Evolutionary conservation across 2,797 vertebrate genomes (phyloP).

Genomic region (Onychomys arenicola): DNA sequence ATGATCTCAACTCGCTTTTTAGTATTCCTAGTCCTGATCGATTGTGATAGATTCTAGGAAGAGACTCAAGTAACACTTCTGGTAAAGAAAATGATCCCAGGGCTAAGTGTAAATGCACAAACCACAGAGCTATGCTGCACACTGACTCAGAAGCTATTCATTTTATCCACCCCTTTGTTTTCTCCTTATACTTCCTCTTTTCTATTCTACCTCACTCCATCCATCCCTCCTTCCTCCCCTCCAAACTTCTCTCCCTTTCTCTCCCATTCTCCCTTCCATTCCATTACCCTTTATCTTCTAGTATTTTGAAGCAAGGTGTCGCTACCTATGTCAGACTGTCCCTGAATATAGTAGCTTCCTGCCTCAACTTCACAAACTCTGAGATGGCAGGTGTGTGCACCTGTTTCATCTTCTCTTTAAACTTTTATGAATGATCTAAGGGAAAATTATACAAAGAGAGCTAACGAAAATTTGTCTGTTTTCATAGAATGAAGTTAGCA

Average conservation of each 20-base stretch:
- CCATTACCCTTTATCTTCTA: not conserved
- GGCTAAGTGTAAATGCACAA: not conserved
- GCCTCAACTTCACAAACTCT: no score
- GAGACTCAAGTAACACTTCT: not conserved
- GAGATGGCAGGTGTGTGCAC: not conserved
- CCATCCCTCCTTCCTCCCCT: no score
- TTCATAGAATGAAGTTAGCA: not conserved
- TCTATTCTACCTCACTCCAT: no score
- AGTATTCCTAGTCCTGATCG: conserved; percentile 39
- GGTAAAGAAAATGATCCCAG: conserved; percentile 38
- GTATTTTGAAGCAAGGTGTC: not conserved
- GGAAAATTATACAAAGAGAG: not conserved
- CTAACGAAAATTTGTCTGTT: not conserved
- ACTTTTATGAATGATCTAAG: not conserved
- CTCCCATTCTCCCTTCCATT: not conserved
- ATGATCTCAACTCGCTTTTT: conserved; percentile 47
- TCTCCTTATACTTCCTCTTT: not conserved
- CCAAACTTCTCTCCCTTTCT: no score
- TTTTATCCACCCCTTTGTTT: not conserved
- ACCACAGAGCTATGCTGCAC: not conserved
- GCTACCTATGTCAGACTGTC: not conserved
- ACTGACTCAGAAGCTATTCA: not conserved
- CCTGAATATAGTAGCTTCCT: not conserved
- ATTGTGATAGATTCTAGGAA: conserved; percentile 52
- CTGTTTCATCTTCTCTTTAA: not conserved